Conservation (phyloP, 2,113 vertebrate genomes). For the Tetraodon nigroviridis region DNA sequence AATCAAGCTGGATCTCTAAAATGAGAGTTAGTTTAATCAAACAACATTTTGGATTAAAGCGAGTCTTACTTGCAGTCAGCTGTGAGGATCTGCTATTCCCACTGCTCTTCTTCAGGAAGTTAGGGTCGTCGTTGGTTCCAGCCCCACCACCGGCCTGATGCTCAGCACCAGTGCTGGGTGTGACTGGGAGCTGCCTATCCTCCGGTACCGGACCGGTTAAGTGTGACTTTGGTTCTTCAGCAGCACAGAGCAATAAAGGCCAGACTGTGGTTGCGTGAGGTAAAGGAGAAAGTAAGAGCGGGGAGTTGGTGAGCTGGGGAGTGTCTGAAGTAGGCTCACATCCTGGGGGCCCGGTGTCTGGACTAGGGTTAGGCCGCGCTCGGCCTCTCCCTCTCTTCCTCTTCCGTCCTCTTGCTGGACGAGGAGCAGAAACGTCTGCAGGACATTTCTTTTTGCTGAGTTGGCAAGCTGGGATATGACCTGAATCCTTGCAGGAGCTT, state of each 20-base stretch:
- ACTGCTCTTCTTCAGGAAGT: slow-evolving; percentile 33
- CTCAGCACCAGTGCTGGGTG: slow-evolving; percentile 3
- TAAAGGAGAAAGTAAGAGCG: not conserved
- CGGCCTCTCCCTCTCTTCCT: slow-evolving; percentile 28
- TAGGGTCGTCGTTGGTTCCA: slow-evolving; percentile 1
- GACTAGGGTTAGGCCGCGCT: slow-evolving; percentile 15
- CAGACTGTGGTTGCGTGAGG: not conserved
- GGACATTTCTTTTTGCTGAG: not conserved
- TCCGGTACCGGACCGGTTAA: not conserved
- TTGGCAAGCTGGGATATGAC: not conserved
- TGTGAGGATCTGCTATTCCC: not conserved
- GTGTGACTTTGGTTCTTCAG: not conserved
- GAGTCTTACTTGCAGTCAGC: slow-evolving; percentile 34
- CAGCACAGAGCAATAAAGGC: not conserved
- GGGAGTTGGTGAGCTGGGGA: not conserved
- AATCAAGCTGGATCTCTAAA: too few relatives aligned
- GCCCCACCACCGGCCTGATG: not conserved
- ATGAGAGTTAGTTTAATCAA: too few relatives aligned
- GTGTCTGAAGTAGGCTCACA: not conserved
- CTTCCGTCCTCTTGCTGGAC: slow-evolving; percentile 28
- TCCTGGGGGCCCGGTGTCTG: not conserved
- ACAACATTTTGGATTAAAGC: too few relatives aligned
- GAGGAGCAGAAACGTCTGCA: not conserved
- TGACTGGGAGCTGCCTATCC: not conserved
- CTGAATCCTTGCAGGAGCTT: slow-evolving; percentile 17